Evolutionary conservation across 1,140 invertebrate genomes (phyloP).

Genomic region (Drosophila hydei): DNA sequence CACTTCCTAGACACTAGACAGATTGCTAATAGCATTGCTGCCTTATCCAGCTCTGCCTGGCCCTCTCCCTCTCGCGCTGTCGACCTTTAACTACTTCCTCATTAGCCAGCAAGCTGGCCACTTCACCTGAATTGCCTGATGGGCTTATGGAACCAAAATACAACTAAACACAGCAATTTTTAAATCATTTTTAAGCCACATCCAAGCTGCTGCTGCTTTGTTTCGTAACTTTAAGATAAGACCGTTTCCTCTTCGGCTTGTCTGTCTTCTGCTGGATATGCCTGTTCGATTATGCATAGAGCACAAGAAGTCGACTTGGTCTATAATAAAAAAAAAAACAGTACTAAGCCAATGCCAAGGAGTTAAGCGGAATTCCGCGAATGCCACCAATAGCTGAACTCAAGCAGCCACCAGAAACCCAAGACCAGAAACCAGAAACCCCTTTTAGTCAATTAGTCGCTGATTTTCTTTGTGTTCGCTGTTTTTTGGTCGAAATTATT

Average conservation of each 20-base stretch:
- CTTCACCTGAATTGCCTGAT: conserved; percentile 54
- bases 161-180: conserved; percentile 1
- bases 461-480: conserved; percentile 67
- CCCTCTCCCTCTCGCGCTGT: conserved; percentile 14
- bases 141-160: conserved; percentile 45
- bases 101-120: conserved; percentile 54
- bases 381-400: not conserved
- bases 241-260: conserved; percentile 1
- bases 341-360: conserved; percentile 36
- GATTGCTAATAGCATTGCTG: not conserved
- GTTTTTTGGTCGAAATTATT: conserved; percentile 48
- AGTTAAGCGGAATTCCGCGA: conserved; percentile 36
- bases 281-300: not conserved
- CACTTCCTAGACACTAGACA: conserved; percentile 30
- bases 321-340: conserved; percentile 5
- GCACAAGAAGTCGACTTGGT: conserved; percentile 1
- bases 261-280: not conserved
- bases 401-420: no score
- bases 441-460: conserved; percentile 81
- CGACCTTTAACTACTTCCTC: conserved; percentile 64
- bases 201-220: not conserved
- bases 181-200: conserved; percentile 4
- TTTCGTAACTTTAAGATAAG: conserved; percentile 5
- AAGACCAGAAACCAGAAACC: conserved; percentile 37
- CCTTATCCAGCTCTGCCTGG: conserved; percentile 11